phyloP scores from a whole-genome alignment of 2,888 invertebrate species.

The Trissoscelio sp. region DNA sequence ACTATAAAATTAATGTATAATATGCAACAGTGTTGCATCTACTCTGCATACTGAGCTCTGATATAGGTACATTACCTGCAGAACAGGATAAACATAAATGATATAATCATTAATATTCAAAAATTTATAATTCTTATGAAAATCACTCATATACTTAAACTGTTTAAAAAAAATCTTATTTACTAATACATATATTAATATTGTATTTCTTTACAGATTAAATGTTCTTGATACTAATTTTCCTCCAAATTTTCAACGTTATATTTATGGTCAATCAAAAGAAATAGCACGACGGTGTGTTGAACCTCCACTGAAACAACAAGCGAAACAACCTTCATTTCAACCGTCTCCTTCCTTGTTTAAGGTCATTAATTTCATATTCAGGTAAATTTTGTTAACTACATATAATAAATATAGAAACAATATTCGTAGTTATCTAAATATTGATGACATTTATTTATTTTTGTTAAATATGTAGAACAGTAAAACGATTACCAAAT shows the following conservation, averaged over 20 bases:
- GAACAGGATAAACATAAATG: too few species aligned
- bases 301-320: slow-evolving; percentile 87
- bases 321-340: slow-evolving; percentile 85
- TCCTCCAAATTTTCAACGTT: slow-evolving; percentile 86
- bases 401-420: not conserved
- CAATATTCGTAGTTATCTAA: too few species aligned
- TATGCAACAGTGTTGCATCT: too few species aligned
- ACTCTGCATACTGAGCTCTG: too few species aligned
- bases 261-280: slow-evolving; percentile 87
- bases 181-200: not conserved
- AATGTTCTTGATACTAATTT: slow-evolving; percentile 87
- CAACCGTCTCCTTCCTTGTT: slow-evolving; percentile 86
- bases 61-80: too few species aligned
- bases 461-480: slow-evolving; percentile 77
- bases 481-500: slow-evolving; percentile 86
- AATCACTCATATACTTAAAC: not conserved
- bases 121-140: too few species aligned
- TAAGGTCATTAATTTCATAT: slow-evolving; percentile 86
- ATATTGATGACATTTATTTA: not conserved
- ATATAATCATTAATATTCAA: too few species aligned
- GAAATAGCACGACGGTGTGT: slow-evolving; percentile 89
- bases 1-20: too few species aligned
- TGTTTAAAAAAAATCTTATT: not conserved
- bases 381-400: slow-evolving; percentile 74
- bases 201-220: slow-evolving; percentile 81